These are phyloP conservation scores for Leptinotarsa rubiginosa DNA, from an alignment of 2,888 invertebrate species.

Conservation along the genomic window DNA sequence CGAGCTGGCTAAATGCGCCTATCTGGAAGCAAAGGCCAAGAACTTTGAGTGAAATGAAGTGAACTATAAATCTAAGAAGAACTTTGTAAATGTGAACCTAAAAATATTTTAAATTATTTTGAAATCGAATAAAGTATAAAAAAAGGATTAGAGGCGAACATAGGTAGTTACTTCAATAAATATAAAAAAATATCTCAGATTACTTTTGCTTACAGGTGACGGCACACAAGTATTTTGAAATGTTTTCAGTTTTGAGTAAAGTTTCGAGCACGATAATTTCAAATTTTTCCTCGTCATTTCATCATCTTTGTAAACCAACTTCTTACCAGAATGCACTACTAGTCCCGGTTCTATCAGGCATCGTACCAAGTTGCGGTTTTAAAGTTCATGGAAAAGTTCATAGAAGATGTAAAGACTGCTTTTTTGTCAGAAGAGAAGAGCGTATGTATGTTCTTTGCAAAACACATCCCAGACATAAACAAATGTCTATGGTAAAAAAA, in stretches of 20 bases:
- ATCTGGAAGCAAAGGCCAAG: too few species aligned
- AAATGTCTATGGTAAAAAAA: constrained; percentile 77
- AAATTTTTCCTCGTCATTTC: constrained; percentile 8
- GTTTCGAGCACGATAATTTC: background rate
- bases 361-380: constrained; percentile 69
- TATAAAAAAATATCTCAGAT: too few species aligned
- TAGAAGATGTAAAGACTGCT: constrained; percentile 84
- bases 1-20: too few species aligned
- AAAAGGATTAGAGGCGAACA: too few species aligned
- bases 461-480: constrained; percentile 84
- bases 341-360: constrained; percentile 43
- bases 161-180: too few species aligned
- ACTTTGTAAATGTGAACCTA: too few species aligned
- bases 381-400: constrained; percentile 79
- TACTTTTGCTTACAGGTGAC: background rate
- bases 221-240: background rate
- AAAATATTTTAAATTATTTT: too few species aligned
- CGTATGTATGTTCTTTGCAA: constrained; percentile 81
- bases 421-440: constrained; percentile 76
- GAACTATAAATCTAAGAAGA: too few species aligned
- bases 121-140: too few species aligned
- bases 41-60: too few species aligned
- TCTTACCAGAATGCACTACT: constrained; percentile 34
- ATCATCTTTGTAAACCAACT: constrained; percentile 12
- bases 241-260: constrained; percentile 3